phyloP scores from a whole-genome alignment of 2,888 invertebrate species.

The Drymonia ruficornis region DNA sequence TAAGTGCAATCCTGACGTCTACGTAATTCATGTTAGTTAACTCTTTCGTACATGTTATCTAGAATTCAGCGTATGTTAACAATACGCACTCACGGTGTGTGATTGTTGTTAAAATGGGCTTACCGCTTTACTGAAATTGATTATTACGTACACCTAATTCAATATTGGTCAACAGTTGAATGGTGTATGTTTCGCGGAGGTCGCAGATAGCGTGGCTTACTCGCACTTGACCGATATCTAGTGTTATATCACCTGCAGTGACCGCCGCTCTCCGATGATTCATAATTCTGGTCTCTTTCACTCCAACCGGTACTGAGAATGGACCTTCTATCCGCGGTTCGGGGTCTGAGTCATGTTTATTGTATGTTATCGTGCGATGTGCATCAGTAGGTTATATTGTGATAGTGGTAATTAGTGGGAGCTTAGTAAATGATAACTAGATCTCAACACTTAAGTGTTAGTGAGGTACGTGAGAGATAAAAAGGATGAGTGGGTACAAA shows the following conservation, averaged over 20 bases:
- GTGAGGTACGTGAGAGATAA: too few species aligned
- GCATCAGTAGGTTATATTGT: neutral
- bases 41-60: too few species aligned
- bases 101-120: too few species aligned
- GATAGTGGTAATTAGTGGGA: neutral
- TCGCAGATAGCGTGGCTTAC: constrained; percentile 17
- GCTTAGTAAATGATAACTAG: neutral
- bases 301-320: constrained; percentile 7
- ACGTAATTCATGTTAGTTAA: too few species aligned
- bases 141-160: constrained; percentile 8
- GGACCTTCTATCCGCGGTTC: neutral
- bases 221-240: constrained; percentile 33
- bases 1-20: too few species aligned
- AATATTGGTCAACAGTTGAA: neutral
- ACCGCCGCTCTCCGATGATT: constrained; percentile 17
- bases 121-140: constrained; percentile 22
- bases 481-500: too few species aligned
- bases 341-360: constrained; percentile 7
- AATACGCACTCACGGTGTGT: too few species aligned
- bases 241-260: constrained; percentile 24
- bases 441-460: too few species aligned
- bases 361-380: neutral
- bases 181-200: constrained; percentile 2
- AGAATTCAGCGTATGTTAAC: too few species aligned
- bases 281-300: constrained; percentile 25